phyloP scores from a whole-genome alignment of 2,113 vertebrate genomes.

The Trogon surrucura region DNA sequence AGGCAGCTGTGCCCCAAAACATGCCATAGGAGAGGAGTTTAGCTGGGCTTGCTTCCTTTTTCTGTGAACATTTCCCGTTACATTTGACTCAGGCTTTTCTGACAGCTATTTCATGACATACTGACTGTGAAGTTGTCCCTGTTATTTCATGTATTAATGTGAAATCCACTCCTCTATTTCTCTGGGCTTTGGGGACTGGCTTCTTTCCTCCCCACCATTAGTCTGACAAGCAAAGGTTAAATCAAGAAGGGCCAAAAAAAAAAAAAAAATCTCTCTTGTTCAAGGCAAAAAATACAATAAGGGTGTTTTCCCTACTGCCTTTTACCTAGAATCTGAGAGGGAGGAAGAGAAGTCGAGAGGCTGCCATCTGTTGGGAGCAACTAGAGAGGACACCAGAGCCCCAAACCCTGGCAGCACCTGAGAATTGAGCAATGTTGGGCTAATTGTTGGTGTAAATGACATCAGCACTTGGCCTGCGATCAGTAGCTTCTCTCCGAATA shows the following conservation, averaged over 20 bases:
- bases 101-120: conserved; percentile 1
- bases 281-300: conserved; percentile 3
- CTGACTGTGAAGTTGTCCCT: background rate
- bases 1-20: conserved; percentile 7
- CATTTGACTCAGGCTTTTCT: conserved; percentile 2
- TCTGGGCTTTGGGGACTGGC: background rate
- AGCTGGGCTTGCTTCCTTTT: background rate
- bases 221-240: conserved; percentile 48
- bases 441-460: conserved; percentile 57
- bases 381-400: background rate
- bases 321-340: background rate
- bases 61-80: background rate
- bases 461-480: conserved; percentile 59
- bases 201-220: background rate
- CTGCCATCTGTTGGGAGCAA: conserved; percentile 77
- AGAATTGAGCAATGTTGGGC: conserved; percentile 25
- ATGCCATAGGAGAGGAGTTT: background rate
- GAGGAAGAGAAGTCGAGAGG: conserved; percentile 53
- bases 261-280: conserved; percentile 1
- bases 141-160: conserved; percentile 19
- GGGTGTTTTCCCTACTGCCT: background rate
- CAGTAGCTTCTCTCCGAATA: conserved; percentile 52
- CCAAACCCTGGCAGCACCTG: conserved; percentile 6
- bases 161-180: conserved; percentile 16
- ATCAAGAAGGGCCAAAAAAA: background rate